Evolutionary conservation across 2,113 vertebrate species (phyloP), one percentile per base, ranked within the genome.

Genomic region (Xiphophorus maculatus): DNA sequence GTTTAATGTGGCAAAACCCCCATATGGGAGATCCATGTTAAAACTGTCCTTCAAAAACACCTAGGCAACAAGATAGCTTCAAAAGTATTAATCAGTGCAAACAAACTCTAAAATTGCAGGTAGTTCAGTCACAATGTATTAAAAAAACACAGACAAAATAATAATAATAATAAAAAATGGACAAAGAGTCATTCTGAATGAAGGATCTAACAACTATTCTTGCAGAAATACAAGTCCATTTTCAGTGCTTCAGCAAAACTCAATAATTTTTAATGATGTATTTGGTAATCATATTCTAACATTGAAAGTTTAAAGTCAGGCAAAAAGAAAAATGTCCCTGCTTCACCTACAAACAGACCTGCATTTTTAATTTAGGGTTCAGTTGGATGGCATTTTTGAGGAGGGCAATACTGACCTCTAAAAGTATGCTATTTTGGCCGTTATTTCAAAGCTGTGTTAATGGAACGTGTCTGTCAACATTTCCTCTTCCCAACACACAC

Each of bases 371-470:
- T 54, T 22, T 19, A 54, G 7, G 5, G 7, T 54, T 54, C 7
- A 54, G 22, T 54, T 19, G 17, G 0, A 8, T 1, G 6, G 6
- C 19, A 7, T 64, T 17, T 69, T 51, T 62, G 3, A 71, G 33
- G 58, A 42, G 58, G 17, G 27, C 27, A 14, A 0, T 22, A 10
- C 15, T n/a, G n/a, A 60, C 68, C 51, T 61, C 11, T 12, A 67
- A 79, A 76, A n/a, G 11, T 66, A 48, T 63, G 9, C 33, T 48
- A 44, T 25, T 14, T 58, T 19, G 76, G 10, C 15, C 0, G 14
- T 79, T 48, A 44, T 76, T 83, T 71, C 32, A 67, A 61, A 66
- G 54, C 35, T 22, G 42, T 33, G 78, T 73, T 66, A 35, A 74
- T 30, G 27, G 7, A 66, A 79, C 60, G 35, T 70, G 69, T 74